These are phyloP conservation scores for Drosophila fuyamai DNA, from an alignment of 1,140 invertebrate species.

Conservation along the genomic window DNA sequence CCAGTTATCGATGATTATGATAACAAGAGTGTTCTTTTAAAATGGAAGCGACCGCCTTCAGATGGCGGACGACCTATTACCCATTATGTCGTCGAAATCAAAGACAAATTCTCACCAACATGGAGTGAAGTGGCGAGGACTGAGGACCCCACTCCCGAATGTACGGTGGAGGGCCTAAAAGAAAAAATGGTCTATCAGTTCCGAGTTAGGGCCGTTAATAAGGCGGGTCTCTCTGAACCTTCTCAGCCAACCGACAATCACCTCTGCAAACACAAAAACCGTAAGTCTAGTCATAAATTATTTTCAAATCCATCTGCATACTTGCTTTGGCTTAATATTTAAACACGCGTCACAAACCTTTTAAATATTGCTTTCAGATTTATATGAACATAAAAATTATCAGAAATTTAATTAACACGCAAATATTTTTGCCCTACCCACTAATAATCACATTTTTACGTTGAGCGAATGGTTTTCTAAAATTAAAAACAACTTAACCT, in stretches of 20 bases:
- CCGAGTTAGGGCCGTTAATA: constrained; percentile 95
- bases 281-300: constrained; percentile 88
- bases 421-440: no score
- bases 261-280: constrained; percentile 95
- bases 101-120: constrained; percentile 95
- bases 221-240: constrained; percentile 94
- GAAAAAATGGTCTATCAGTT: constrained; percentile 98
- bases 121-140: constrained; percentile 96
- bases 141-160: constrained; percentile 90
- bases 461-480: no score
- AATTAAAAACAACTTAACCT: no score
- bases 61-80: constrained; percentile 98
- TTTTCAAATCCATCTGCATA: background rate
- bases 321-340: constrained; percentile 69
- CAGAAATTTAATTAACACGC: no score
- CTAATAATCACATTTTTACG: no score
- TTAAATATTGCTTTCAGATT: constrained; percentile 28
- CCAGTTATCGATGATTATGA: constrained; percentile 97
- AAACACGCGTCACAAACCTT: constrained; percentile 4
- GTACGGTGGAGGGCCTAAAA: constrained; percentile 94
- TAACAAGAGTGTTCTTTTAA: constrained; percentile 94
- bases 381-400: no score
- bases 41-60: constrained; percentile 94
- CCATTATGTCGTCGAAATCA: constrained; percentile 98
- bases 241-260: constrained; percentile 96